Conservation (phyloP, 2,113 vertebrate genomes). For the Zootoca vivipara region DNA sequence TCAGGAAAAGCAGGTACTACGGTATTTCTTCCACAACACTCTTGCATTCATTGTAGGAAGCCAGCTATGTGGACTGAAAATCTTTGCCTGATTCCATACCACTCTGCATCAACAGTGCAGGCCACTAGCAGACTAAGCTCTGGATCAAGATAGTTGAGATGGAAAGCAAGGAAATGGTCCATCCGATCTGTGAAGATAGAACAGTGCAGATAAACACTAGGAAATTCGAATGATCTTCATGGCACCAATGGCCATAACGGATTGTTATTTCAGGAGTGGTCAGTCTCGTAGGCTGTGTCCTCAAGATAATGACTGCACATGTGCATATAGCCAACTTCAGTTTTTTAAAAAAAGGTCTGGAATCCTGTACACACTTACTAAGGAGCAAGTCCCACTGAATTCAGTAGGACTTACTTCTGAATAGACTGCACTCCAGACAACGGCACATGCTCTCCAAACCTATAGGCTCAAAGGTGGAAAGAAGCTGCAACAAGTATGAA, state of each 20-base stretch:
- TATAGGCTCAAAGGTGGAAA: neutral
- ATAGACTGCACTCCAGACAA: neutral
- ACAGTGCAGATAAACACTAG: neutral
- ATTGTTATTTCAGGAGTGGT: neutral
- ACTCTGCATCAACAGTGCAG: too few species aligned
- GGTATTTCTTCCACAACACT: neutral
- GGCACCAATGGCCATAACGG: neutral
- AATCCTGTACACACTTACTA: neutral
- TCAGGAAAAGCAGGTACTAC: neutral
- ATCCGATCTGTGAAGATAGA: neutral
- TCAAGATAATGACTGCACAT: neutral
- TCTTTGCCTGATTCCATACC: neutral
- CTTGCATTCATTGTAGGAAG: neutral
- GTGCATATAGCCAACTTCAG: neutral
- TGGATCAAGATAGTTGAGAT: neutral
- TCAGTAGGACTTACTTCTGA: neutral
- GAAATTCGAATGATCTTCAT: neutral
- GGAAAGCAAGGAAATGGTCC: neutral
- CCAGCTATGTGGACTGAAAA: neutral
- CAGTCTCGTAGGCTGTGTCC: neutral
- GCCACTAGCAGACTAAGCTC: neutral
- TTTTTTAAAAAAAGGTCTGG: neutral
- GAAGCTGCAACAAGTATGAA: neutral
- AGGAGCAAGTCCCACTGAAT: neutral
- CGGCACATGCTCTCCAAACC: neutral